phyloP scores from a whole-genome alignment of 2,113 vertebrate genomes.

The Bagarius yarrelli region DNA sequence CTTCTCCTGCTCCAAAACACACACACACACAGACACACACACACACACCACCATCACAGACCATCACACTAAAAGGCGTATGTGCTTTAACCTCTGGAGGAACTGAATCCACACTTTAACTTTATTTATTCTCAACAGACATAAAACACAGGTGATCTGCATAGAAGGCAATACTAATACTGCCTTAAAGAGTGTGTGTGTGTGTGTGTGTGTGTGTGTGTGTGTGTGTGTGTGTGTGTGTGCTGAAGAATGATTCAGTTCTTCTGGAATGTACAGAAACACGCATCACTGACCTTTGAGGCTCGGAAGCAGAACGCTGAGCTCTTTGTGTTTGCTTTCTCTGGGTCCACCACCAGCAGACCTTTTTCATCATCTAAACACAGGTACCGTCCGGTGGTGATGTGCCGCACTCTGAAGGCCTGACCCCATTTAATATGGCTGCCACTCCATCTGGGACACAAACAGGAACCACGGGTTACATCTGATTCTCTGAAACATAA shows the following conservation, averaged over 20 bases:
- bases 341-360: constrained; percentile 80
- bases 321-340: constrained; percentile 83
- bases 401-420: constrained; percentile 84
- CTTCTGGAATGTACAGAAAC: not conserved
- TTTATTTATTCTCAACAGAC: too few species aligned
- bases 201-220: not conserved
- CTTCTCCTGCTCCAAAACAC: constrained; percentile 79
- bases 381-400: constrained; percentile 86
- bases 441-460: constrained; percentile 80
- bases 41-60: not conserved
- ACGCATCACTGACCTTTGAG: constrained; percentile 77
- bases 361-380: constrained; percentile 85
- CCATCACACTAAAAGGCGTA: not conserved
- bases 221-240: too few species aligned
- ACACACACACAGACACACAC: not conserved
- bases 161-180: not conserved
- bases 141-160: not conserved
- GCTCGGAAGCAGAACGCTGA: constrained; percentile 87
- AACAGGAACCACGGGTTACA: not conserved
- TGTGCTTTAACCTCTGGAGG: too few species aligned
- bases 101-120: too few species aligned
- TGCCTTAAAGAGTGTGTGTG: not conserved
- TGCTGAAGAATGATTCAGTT: too few species aligned
- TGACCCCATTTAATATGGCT: constrained; percentile 91
- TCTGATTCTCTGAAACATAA: not conserved